These are phyloP conservation scores for Lepidurus apus DNA, from an alignment of 1,140 invertebrate species.

Conservation along the genomic window DNA sequence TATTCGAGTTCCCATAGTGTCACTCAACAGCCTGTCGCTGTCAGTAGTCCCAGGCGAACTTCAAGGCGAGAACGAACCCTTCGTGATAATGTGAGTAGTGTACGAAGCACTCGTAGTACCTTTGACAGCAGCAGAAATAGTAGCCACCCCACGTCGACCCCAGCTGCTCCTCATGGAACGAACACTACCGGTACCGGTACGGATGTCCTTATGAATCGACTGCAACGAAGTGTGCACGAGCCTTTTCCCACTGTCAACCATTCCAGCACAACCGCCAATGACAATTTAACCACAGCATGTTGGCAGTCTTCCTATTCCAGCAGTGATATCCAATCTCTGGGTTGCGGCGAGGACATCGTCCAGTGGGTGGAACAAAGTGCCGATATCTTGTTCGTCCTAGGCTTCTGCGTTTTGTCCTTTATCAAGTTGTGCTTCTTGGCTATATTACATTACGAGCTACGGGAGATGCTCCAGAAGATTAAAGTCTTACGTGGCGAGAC, in stretches of 20 bases:
- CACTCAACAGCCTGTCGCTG: neutral
- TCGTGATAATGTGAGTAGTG: neutral
- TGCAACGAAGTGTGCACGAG: conserved; percentile 11
- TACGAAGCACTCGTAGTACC: neutral
- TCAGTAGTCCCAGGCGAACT: neutral
- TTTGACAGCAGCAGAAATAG: neutral
- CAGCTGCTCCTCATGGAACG: neutral
- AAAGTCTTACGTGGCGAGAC: conserved; percentile 51
- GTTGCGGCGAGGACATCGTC: conserved; percentile 64
- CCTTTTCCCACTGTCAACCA: neutral
- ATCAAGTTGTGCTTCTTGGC: conserved; percentile 83
- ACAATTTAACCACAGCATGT: conserved; percentile 5
- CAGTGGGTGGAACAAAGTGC: conserved; percentile 69
- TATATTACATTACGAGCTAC: conserved; percentile 73
- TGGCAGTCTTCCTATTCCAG: conserved; percentile 26
- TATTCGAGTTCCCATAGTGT: neutral
- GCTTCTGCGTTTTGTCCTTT: conserved; percentile 84
- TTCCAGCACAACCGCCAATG: neutral
- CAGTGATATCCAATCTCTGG: conserved; percentile 41
- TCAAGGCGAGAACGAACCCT: neutral
- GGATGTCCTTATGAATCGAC: neutral
- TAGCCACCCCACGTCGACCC: neutral
- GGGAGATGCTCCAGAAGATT: conserved; percentile 88
- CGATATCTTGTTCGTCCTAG: conserved; percentile 73
- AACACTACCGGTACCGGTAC: neutral